These are phyloP conservation scores for Balearica regulorum DNA, from an alignment of 2,797 vertebrate genomes.

Conservation along the genomic window DNA sequence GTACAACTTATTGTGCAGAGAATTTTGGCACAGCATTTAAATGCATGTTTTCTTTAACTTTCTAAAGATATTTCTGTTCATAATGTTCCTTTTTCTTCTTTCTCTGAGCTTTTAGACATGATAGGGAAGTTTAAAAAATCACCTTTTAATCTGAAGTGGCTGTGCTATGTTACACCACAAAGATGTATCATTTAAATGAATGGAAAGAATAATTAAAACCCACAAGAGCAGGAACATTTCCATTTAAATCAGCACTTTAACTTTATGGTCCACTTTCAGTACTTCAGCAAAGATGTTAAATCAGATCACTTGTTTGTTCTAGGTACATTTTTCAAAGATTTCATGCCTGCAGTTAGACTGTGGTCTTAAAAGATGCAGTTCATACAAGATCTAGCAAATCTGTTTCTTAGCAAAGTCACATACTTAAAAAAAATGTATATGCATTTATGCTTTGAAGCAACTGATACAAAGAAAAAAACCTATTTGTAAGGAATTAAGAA, in stretches of 20 bases:
- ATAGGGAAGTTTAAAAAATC: background rate
- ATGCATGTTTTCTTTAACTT: background rate
- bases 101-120: background rate
- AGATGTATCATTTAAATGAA: background rate
- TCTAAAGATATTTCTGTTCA: background rate
- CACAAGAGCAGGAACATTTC: background rate
- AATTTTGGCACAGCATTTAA: background rate
- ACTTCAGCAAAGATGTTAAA: background rate
- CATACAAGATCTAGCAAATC: background rate
- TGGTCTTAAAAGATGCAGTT: background rate
- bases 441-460: background rate
- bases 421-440: background rate
- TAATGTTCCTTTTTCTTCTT: background rate
- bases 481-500: background rate
- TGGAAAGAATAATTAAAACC: background rate
- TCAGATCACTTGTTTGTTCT: background rate
- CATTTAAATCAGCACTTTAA: background rate
- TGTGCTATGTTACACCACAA: background rate
- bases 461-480: background rate
- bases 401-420: background rate
- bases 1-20: background rate
- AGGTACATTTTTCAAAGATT: background rate
- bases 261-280: background rate
- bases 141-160: background rate
- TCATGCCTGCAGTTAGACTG: background rate